Percentiles rank a stretch among this genome's conserved stretches.
These are phyloP conservation scores for Xylota sylvarum DNA, from an alignment of 2,888 invertebrate genomes.

Conservation along the genomic window DNA sequence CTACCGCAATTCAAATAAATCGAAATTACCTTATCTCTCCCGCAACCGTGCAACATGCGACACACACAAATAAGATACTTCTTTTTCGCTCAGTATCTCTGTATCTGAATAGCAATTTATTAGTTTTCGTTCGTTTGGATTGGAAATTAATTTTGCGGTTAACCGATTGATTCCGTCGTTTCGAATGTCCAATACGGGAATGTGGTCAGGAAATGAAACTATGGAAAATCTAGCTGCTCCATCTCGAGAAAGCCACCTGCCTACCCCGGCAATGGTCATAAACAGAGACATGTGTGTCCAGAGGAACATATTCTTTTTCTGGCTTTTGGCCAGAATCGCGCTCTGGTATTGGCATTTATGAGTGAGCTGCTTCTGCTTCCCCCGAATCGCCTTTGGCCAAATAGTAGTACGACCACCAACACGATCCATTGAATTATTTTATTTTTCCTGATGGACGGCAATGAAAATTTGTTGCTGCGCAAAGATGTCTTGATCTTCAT, in stretches of 20 bases:
- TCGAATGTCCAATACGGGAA: slow-evolving; percentile 65
- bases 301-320: slow-evolving; percentile 43
- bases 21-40: slow-evolving; percentile 71
- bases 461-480: slow-evolving; percentile 29
- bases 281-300: slow-evolving; percentile 37
- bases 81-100: not conserved
- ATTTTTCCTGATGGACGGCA: slow-evolving; percentile 21
- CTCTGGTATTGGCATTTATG: slow-evolving; percentile 52
- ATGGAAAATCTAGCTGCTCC: slow-evolving; percentile 19
- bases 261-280: slow-evolving; percentile 30
- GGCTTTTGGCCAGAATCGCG: slow-evolving; percentile 61
- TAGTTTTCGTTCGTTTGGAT: slow-evolving; percentile 53
- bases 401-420: slow-evolving; percentile 3
- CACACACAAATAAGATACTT: slow-evolving; percentile 20
- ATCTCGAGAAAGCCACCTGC: slow-evolving; percentile 66
- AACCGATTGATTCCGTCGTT: slow-evolving; percentile 71
- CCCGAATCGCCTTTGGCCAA: slow-evolving; percentile 26
- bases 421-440: slow-evolving; percentile 22
- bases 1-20: slow-evolving; percentile 62
- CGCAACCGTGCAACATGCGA: slow-evolving; percentile 35
- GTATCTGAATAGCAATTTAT: slow-evolving; percentile 65
- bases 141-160: slow-evolving; percentile 70
- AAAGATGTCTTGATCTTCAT: slow-evolving; percentile 38
- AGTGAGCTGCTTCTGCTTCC: not conserved
- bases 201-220: slow-evolving; percentile 63